phyloP scores from a whole-genome alignment of 2,888 invertebrate genomes.

The Thecocarcelia acutangulata region DNA sequence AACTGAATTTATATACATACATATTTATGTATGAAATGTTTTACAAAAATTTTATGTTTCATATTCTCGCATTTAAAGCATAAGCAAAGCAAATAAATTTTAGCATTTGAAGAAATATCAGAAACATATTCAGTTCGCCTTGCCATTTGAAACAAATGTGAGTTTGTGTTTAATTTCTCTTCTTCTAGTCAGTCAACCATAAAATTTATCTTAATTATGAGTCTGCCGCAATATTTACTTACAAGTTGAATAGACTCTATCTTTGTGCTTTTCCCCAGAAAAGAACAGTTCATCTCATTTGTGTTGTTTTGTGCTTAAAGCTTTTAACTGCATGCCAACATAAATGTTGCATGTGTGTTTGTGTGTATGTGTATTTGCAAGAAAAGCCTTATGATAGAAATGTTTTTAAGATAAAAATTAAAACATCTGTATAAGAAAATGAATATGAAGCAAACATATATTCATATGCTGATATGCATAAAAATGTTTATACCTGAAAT shows the following conservation, averaged over 20 bases:
- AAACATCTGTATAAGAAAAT: neutral
- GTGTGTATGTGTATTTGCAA: neutral
- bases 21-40: conserved; percentile 29
- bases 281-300: neutral
- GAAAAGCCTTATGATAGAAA: conserved; percentile 18
- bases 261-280: neutral
- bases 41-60: conserved; percentile 31
- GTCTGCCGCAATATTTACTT: conserved; percentile 67
- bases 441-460: too few relatives aligned
- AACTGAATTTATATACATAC: neutral
- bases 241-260: conserved; percentile 34
- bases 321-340: conserved; percentile 10
- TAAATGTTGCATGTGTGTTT: neutral
- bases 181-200: conserved; percentile 62
- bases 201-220: conserved; percentile 69
- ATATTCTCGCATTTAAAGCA: neutral
- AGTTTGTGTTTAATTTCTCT: conserved; percentile 57
- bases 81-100: conserved; percentile 19
- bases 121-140: conserved; percentile 13
- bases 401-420: conserved; percentile 19
- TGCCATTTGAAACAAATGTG: conserved; percentile 24
- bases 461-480: too few relatives aligned
- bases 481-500: neutral
- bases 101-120: conserved; percentile 1
- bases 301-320: neutral